Base-by-base conservation (phyloP, 2,888 invertebrate genomes). In the Agrochola macilenta region DNA sequence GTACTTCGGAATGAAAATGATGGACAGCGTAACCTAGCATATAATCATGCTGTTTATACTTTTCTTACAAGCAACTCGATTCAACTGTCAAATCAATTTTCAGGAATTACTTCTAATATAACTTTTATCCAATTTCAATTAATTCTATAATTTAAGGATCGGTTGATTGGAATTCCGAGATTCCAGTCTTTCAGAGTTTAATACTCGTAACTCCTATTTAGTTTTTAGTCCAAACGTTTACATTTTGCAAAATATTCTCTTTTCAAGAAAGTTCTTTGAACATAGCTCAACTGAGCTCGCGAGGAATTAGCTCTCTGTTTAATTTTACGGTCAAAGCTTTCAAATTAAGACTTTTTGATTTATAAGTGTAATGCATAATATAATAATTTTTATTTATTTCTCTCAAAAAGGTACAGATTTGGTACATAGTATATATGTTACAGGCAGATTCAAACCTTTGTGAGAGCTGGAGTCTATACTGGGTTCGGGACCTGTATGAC, bases 321-420 rank as follows among this genome's bases (percentile, higher is more conserved):
- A 8, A 52, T 52, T 35, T 39, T 58, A 65, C 64, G 52, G 23
- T 58, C 39, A 80, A 79, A 58, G 49, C 57, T 43, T 80, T 72
- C 5, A 57, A 71, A 39, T 30, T n/a, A 52, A 58, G 5, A 23
- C 7, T 17, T 14, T 46, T 79, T 78, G 7, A 46, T 76, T 26
- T 46, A 39, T 35, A 46, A 43, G 23, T 60, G n/a, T 23, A 57
- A 63, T 35, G 8, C n/a, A n/a, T n/a, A n/a, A n/a, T n/a, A n/a
- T n/a, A n/a, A n/a, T n/a, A n/a, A n/a, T n/a, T n/a, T n/a, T n/a
- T n/a, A n/a, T n/a, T n/a, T n/a, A n/a, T n/a, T n/a, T n/a, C n/a
- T n/a, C n/a, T n/a, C n/a, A n/a, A n/a, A n/a, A n/a, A n/a, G n/a
- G n/a, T n/a, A n/a, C n/a, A n/a, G n/a, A n/a, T n/a, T n/a, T n/a